Percentiles rank a stretch among this genome's conserved stretches.
phyloP scores from a whole-genome alignment of 2,113 vertebrate species.

The Strix uralensis region DNA sequence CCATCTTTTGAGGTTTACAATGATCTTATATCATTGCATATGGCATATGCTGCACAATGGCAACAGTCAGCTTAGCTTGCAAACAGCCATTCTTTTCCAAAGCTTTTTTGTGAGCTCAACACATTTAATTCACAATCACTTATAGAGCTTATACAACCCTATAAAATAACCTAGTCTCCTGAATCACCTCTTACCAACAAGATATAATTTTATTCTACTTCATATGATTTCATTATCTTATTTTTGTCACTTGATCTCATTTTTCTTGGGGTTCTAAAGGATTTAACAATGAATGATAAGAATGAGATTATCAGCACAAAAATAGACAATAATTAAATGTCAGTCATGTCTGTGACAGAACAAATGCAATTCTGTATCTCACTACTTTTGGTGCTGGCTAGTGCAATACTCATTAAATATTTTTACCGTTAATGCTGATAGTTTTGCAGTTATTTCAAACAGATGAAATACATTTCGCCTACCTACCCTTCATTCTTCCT shows the following conservation, averaged over 20 bases:
- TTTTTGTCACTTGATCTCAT: slow-evolving; percentile 79
- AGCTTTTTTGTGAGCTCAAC: slow-evolving; percentile 49
- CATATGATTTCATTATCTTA: slow-evolving; percentile 80
- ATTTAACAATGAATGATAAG: slow-evolving; percentile 78
- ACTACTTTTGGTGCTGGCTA: slow-evolving; percentile 72
- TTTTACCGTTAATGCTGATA: slow-evolving; percentile 62
- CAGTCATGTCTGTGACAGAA: slow-evolving; percentile 77
- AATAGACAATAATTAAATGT: slow-evolving; percentile 84
- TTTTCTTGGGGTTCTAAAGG: slow-evolving; percentile 77
- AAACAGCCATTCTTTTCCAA: slow-evolving; percentile 31
- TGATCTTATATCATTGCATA: slow-evolving; percentile 46
- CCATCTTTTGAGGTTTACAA: slow-evolving; percentile 51
- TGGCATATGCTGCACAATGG: slow-evolving; percentile 22
- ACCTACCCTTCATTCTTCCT: slow-evolving; percentile 60
- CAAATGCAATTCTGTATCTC: slow-evolving; percentile 75
- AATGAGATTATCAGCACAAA: slow-evolving; percentile 80
- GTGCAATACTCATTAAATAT: slow-evolving; percentile 72
- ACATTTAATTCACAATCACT: slow-evolving; percentile 63
- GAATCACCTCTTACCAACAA: slow-evolving; percentile 73
- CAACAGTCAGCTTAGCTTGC: slow-evolving; percentile 49
- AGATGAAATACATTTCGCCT: slow-evolving; percentile 42
- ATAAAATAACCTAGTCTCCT: slow-evolving; percentile 69
- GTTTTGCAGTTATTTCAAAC: slow-evolving; percentile 66
- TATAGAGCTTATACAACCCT: slow-evolving; percentile 43
- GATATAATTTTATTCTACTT: slow-evolving; percentile 78